phyloP scores from a whole-genome alignment of 2,113 vertebrate species.

The Chroicocephalus ridibundus region DNA sequence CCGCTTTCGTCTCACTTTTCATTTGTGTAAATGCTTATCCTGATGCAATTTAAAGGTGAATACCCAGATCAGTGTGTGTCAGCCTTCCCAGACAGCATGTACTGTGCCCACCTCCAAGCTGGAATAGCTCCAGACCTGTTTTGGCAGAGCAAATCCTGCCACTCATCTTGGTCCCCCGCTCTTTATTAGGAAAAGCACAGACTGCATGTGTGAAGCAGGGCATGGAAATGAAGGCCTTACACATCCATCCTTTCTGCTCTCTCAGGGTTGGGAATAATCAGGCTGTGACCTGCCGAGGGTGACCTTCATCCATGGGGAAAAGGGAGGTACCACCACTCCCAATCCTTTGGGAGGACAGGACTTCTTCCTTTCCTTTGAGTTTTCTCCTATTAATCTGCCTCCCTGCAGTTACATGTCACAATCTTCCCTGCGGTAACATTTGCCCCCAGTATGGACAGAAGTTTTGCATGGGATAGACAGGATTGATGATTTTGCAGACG shows the following conservation, averaged over 20 bases:
- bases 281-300: not conserved
- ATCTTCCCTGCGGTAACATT: fast-evolving
- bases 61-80: not conserved
- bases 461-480: not conserved
- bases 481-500: not conserved
- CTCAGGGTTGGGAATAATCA: not conserved
- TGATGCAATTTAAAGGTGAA: not conserved
- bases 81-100: not conserved
- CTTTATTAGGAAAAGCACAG: not conserved
- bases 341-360: not conserved
- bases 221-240: not conserved
- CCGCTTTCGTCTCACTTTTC: not conserved
- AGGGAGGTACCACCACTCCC: not conserved
- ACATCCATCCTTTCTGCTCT: not conserved
- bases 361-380: not conserved
- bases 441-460: not conserved
- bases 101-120: not conserved
- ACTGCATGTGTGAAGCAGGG: not conserved
- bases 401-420: not conserved
- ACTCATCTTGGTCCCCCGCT: not conserved
- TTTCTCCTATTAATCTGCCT: not conserved
- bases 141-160: not conserved
- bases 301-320: not conserved
- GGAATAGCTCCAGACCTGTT: not conserved
- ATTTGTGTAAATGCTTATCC: not conserved